phyloP scores from a whole-genome alignment of 1,140 invertebrate genomes.

The Aporrectodea caliginosa region DNA sequence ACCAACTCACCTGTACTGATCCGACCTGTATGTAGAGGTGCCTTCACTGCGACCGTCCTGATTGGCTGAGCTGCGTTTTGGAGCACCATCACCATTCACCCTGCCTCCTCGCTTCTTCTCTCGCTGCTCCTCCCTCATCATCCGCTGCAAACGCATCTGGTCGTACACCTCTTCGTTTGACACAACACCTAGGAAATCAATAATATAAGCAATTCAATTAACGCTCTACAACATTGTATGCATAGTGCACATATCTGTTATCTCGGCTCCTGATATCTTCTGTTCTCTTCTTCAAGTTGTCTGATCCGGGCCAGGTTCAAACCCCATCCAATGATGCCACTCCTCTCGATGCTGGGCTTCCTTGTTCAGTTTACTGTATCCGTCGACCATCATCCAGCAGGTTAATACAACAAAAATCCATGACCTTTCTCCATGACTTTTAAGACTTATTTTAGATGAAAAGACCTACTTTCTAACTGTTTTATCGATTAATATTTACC shows the following conservation, averaged over 20 bases:
- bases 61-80: constrained; percentile 48
- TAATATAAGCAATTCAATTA: not conserved
- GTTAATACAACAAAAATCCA: too few relatives aligned
- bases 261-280: not conserved
- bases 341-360: too few relatives aligned
- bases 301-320: too few relatives aligned
- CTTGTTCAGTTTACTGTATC: too few relatives aligned
- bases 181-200: constrained; percentile 39
- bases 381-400: too few relatives aligned
- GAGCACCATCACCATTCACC: constrained; percentile 52
- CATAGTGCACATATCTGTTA: not conserved
- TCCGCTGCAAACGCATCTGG: constrained; percentile 52
- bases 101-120: constrained; percentile 52
- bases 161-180: constrained; percentile 55
- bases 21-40: constrained; percentile 45
- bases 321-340: too few relatives aligned
- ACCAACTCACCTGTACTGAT: constrained; percentile 45
- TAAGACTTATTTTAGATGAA: too few relatives aligned
- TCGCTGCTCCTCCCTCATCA: constrained; percentile 49
- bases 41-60: constrained; percentile 55
- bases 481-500: too few relatives aligned
- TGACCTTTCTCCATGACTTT: too few relatives aligned
- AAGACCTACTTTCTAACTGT: too few relatives aligned
- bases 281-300: too few relatives aligned
- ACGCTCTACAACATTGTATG: not conserved